phyloP scores from a whole-genome alignment of 2,888 invertebrate genomes.

The Volucella zonaria region DNA sequence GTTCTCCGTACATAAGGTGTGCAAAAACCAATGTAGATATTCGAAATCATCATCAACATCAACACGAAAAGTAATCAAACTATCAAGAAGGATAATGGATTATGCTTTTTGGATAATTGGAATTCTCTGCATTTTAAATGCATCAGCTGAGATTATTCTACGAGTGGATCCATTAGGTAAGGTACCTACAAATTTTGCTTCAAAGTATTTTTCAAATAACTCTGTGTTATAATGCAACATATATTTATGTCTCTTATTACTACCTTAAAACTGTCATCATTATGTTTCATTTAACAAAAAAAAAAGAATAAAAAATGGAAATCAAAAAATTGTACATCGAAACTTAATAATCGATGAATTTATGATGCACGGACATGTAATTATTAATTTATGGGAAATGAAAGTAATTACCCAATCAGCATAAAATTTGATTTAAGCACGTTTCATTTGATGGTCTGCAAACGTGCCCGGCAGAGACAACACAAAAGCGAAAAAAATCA shows the following conservation, averaged over 20 bases:
- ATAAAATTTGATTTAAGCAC: slow-evolving; percentile 59
- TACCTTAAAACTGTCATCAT: not conserved
- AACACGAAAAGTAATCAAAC: slow-evolving; percentile 28
- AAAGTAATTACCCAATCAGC: slow-evolving; percentile 60
- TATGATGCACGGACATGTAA: slow-evolving; percentile 38
- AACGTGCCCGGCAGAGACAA: slow-evolving; percentile 21
- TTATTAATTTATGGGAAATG: slow-evolving; percentile 39
- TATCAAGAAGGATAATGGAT: slow-evolving; percentile 79
- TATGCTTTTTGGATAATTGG: slow-evolving; percentile 78
- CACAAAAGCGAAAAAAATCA: slow-evolving; percentile 17
- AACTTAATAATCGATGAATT: slow-evolving; percentile 53
- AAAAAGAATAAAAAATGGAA: no score
- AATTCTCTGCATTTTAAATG: slow-evolving; percentile 77
- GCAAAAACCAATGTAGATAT: slow-evolving; percentile 24
- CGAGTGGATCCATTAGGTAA: slow-evolving; percentile 82
- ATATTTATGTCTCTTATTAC: no score
- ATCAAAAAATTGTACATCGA: not conserved
- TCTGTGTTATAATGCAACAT: not conserved
- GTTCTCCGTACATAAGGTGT: not conserved
- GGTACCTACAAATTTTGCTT: slow-evolving; percentile 49
- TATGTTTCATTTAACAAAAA: slow-evolving; percentile 31
- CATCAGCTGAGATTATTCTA: slow-evolving; percentile 80
- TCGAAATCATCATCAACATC: slow-evolving; percentile 25
- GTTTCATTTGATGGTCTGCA: slow-evolving; percentile 15
- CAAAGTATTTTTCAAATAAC: not conserved